Evolutionary conservation across 2,888 invertebrate species (phyloP).

Genomic region (Limnephilus rhombicus): DNA sequence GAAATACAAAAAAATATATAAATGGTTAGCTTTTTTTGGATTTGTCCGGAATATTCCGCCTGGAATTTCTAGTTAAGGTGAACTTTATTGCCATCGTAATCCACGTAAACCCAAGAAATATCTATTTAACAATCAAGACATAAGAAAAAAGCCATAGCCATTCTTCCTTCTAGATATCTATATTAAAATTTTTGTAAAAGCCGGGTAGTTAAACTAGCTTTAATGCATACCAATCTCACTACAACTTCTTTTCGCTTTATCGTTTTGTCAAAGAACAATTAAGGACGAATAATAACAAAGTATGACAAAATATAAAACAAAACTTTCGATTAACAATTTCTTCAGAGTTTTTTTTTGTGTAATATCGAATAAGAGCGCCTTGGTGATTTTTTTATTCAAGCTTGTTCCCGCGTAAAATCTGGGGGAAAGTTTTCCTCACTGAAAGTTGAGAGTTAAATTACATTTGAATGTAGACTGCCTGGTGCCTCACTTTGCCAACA

Average conservation of each 20-base stretch:
- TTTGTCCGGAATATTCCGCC: too few relatives aligned
- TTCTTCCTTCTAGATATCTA: too few relatives aligned
- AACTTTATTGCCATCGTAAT: neutral
- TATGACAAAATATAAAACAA: neutral
- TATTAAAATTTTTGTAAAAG: neutral
- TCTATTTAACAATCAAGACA: neutral
- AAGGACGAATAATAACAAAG: neutral
- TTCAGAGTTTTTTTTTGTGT: neutral
- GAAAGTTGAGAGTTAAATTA: neutral
- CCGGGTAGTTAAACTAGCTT: neutral
- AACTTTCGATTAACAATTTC: neutral
- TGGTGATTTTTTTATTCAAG: neutral
- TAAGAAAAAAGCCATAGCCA: neutral
- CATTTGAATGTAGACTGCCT: neutral
- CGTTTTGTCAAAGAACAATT: neutral
- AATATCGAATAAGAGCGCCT: neutral
- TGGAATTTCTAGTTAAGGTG: neutral
- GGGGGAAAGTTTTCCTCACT: neutral
- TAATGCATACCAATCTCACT: neutral
- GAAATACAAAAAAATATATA: too few relatives aligned
- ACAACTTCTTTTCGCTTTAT: neutral
- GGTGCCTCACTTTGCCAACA: neutral
- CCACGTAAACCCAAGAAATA: neutral
- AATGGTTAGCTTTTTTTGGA: too few relatives aligned
- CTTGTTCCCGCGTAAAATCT: neutral